A percentile compares a stretch with the other conserved stretches of the same genome.
phyloP scores from a whole-genome alignment of 2,113 vertebrate genomes.

The Martes martes region DNA sequence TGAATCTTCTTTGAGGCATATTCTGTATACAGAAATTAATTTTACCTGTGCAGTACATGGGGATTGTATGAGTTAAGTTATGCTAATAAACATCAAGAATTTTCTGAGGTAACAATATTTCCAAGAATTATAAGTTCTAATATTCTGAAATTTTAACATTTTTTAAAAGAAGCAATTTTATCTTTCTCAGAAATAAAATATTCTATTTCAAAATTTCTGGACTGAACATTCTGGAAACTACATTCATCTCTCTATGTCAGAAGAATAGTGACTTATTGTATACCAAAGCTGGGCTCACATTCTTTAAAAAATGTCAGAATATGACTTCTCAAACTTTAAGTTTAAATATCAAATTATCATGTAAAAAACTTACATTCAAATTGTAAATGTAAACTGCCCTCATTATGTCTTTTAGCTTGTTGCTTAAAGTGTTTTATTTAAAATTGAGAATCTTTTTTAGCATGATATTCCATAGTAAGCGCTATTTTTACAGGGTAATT shows the following conservation, averaged over 20 bases:
- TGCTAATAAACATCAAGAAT: background rate
- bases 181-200: background rate
- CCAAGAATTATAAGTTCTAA: background rate
- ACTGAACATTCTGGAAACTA: background rate
- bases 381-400: constrained; percentile 40
- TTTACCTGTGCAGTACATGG: background rate
- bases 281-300: background rate
- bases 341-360: constrained; percentile 19
- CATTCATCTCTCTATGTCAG: background rate
- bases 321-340: background rate
- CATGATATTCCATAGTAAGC: background rate
- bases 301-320: background rate
- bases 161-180: background rate
- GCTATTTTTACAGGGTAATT: background rate
- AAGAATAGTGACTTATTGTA: background rate
- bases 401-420: background rate
- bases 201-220: background rate
- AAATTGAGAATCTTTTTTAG: background rate
- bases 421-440: background rate
- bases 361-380: constrained; percentile 28
- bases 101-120: background rate
- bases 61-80: background rate
- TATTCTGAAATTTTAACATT: constrained; percentile 7
- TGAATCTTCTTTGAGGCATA: background rate
- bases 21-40: background rate